These are phyloP conservation scores for Panulirus ornatus DNA, from an alignment of 1,140 invertebrate genomes.

Conservation along the genomic window DNA sequence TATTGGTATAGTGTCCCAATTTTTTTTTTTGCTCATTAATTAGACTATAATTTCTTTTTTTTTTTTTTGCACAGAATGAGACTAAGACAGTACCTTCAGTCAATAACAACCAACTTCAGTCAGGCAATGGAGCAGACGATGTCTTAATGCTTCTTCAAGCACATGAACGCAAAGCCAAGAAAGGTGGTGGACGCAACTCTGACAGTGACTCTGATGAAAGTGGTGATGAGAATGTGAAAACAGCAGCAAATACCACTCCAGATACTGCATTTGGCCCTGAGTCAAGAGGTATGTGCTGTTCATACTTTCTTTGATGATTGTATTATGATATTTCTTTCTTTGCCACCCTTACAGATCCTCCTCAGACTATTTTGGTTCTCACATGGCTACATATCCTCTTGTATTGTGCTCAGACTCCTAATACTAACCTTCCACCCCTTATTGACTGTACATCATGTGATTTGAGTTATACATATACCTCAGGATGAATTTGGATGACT, in stretches of 20 bases:
- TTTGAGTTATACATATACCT: too few species aligned
- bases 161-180: conserved; percentile 69
- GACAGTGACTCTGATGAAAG: conserved; percentile 73
- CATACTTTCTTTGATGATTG: not conserved
- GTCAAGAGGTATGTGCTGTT: not conserved
- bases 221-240: conserved; percentile 46
- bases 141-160: conserved; percentile 59
- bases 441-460: too few species aligned
- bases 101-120: conserved; percentile 27
- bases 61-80: conserved; percentile 38
- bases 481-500: too few species aligned
- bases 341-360: too few species aligned
- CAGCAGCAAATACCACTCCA: not conserved
- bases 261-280: conserved; percentile 26
- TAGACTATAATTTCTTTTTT: not conserved
- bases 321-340: not conserved
- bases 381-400: too few species aligned
- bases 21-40: not conserved
- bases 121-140: conserved; percentile 49
- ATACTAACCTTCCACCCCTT: too few species aligned
- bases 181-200: conserved; percentile 42
- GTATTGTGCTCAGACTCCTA: too few species aligned
- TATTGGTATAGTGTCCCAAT: too few species aligned
- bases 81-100: conserved; percentile 19
- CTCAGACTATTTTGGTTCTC: too few species aligned